Conservation (phyloP, 2,888 invertebrate species). For the Argyra leucocephala region DNA sequence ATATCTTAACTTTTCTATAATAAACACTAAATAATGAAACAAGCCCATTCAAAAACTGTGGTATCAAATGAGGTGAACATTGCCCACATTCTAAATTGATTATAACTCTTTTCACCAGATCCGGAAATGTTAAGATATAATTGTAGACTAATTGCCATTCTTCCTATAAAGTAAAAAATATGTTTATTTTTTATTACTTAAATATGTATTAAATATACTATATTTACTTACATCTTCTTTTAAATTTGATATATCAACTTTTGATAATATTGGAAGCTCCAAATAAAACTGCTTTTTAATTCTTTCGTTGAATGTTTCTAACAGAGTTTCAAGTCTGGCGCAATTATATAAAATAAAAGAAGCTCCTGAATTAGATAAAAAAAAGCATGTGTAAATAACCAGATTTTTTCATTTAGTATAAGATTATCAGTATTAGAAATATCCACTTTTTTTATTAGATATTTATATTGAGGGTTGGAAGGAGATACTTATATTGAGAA, state of each 20-base stretch:
- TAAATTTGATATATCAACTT: constrained; percentile 54
- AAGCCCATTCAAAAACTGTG: constrained; percentile 54
- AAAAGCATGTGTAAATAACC: too few relatives aligned
- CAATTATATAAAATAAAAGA: constrained; percentile 70
- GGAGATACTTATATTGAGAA: too few relatives aligned
- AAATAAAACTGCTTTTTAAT: constrained; percentile 51
- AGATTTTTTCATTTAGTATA: too few relatives aligned
- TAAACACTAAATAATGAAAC: constrained; percentile 62
- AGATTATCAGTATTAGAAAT: too few relatives aligned
- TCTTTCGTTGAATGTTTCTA: constrained; percentile 53
- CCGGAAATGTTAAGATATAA: constrained; percentile 56
- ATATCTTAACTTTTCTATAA: constrained; percentile 59
- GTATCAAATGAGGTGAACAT: constrained; percentile 55
- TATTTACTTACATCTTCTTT: constrained; percentile 52
- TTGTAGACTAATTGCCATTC: constrained; percentile 67
- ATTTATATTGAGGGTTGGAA: too few relatives aligned
- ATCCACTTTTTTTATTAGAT: too few relatives aligned
- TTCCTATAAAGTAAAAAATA: constrained; percentile 49
- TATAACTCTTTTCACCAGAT: constrained; percentile 49
- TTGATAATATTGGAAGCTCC: constrained; percentile 48
- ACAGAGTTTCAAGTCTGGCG: constrained; percentile 58
- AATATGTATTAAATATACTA: constrained; percentile 15
- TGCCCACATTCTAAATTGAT: constrained; percentile 46
- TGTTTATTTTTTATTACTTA: constrained; percentile 10
- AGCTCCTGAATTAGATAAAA: too few relatives aligned